These are phyloP conservation scores for Tenodera sinensis DNA, from an alignment of 2,888 invertebrate genomes.

Conservation along the genomic window DNA sequence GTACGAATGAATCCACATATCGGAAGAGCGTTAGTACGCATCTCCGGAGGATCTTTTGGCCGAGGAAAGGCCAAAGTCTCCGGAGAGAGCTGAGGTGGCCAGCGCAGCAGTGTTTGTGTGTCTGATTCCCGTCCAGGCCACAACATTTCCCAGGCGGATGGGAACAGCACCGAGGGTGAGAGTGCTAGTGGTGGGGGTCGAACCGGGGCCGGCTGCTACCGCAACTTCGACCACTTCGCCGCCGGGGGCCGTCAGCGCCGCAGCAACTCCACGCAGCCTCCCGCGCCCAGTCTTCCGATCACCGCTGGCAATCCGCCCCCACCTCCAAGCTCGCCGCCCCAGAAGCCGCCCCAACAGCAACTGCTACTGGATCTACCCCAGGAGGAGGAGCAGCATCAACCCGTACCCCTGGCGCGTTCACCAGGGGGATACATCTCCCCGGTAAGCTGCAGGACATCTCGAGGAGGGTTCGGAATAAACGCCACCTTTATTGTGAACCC, in stretches of 20 bases:
- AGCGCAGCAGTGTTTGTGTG: neutral
- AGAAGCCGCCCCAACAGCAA: slow-evolving; percentile 31
- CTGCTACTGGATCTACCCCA: slow-evolving; percentile 32
- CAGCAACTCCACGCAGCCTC: slow-evolving; percentile 47
- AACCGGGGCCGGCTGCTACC: slow-evolving; percentile 25
- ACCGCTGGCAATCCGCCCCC: slow-evolving; percentile 30
- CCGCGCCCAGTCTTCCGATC: slow-evolving; percentile 10
- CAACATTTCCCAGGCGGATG: slow-evolving; percentile 86
- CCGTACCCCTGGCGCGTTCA: slow-evolving; percentile 25
- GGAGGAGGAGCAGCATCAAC: slow-evolving; percentile 19
- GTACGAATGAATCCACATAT: neutral
- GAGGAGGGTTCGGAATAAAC: neutral
- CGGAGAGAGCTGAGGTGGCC: neutral
- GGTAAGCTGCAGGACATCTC: slow-evolving; percentile 21
- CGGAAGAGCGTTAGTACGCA: neutral
- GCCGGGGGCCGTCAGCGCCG: slow-evolving; percentile 43
- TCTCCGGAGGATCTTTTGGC: neutral
- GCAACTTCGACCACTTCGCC: slow-evolving; percentile 25
- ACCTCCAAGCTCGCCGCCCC: slow-evolving; percentile 34
- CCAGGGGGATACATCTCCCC: slow-evolving; percentile 41
- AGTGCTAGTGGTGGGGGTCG: slow-evolving; percentile 50
- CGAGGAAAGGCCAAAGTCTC: neutral
- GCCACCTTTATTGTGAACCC: neutral
- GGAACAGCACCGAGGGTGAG: slow-evolving; percentile 75
- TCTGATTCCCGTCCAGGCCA: slow-evolving; percentile 62